A percentile compares a stretch with the other conserved stretches of the same genome.
phyloP scores from a whole-genome alignment of 2,888 invertebrate genomes.

The Epistrophella euchroma region DNA sequence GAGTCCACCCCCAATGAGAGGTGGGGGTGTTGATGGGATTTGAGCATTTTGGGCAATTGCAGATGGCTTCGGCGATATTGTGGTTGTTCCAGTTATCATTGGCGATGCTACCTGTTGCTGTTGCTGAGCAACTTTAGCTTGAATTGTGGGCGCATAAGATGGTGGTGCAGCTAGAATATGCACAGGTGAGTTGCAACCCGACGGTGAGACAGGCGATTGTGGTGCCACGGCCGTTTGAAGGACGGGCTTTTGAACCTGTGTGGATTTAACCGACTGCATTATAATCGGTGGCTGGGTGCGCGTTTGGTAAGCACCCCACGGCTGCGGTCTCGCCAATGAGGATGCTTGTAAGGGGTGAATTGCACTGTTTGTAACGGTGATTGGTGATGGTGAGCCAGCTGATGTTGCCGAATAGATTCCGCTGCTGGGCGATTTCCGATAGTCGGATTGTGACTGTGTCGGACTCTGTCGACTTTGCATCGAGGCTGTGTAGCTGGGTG shows the following conservation, averaged over 20 bases:
- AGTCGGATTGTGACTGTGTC: slow-evolving; percentile 90
- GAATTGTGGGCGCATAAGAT: slow-evolving; percentile 91
- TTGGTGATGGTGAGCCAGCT: slow-evolving; percentile 93
- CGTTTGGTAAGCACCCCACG: slow-evolving; percentile 93
- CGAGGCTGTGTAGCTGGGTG: slow-evolving; percentile 93
- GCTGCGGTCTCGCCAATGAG: slow-evolving; percentile 87
- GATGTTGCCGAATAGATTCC: slow-evolving; percentile 94
- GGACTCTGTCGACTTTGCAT: slow-evolving; percentile 95
- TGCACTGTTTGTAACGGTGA: slow-evolving; percentile 87
- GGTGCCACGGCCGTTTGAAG: slow-evolving; percentile 98
- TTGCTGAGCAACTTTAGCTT: slow-evolving; percentile 83
- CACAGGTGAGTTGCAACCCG: slow-evolving; percentile 83
- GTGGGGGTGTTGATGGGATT: slow-evolving; percentile 85
- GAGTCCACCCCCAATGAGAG: slow-evolving; percentile 85
- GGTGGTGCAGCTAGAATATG: slow-evolving; percentile 88
- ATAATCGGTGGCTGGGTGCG: slow-evolving; percentile 96
- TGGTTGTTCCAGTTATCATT: slow-evolving; percentile 82
- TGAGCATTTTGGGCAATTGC: slow-evolving; percentile 56
- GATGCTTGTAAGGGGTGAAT: slow-evolving; percentile 86
- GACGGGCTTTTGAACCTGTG: slow-evolving; percentile 97
- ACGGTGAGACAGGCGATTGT: slow-evolving; percentile 88
- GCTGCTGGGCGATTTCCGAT: slow-evolving; percentile 93
- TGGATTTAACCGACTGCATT: slow-evolving; percentile 98
- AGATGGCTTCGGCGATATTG: slow-evolving; percentile 84
- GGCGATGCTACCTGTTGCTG: slow-evolving; percentile 84